A percentile compares a stretch with the other conserved stretches of the same genome.
Conservation (phyloP, 2,113 vertebrate species). For the Rhineura floridana region DNA sequence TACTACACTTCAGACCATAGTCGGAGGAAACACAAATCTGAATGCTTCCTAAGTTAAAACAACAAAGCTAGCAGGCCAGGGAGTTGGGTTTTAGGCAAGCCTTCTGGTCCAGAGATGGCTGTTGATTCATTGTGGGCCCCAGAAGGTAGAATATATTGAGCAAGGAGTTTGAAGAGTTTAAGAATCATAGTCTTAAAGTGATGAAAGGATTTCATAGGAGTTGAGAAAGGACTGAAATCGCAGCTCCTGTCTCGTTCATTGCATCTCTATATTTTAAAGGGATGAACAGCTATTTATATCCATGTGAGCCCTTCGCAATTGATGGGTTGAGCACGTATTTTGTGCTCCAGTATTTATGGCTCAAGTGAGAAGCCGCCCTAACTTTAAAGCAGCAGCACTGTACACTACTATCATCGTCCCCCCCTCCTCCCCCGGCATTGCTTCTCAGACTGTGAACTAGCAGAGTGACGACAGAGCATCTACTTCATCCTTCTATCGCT, state of each 20-base stretch:
- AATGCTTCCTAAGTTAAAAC: background rate
- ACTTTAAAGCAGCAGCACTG: background rate
- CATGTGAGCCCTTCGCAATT: background rate
- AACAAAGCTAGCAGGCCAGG: background rate
- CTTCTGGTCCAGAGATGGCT: background rate
- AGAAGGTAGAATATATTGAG: background rate
- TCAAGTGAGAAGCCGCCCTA: background rate
- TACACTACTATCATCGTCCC: background rate
- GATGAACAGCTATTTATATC: background rate
- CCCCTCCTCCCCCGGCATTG: background rate
- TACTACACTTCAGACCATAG: background rate
- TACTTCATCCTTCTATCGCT: conserved; percentile 4
- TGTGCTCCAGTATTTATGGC: background rate
- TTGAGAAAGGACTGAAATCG: too few relatives aligned
- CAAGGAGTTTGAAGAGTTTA: background rate
- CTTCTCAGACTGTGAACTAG: background rate
- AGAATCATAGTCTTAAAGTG: background rate
- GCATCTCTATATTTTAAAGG: background rate
- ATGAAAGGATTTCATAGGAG: background rate
- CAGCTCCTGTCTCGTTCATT: background rate
- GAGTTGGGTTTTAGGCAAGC: background rate
- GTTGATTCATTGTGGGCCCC: background rate
- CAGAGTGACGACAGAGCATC: background rate
- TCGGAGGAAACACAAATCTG: background rate
- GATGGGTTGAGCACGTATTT: background rate